Evolutionary conservation across 2,888 invertebrate genomes (phyloP).

Genomic region (Apotomis capreana): DNA sequence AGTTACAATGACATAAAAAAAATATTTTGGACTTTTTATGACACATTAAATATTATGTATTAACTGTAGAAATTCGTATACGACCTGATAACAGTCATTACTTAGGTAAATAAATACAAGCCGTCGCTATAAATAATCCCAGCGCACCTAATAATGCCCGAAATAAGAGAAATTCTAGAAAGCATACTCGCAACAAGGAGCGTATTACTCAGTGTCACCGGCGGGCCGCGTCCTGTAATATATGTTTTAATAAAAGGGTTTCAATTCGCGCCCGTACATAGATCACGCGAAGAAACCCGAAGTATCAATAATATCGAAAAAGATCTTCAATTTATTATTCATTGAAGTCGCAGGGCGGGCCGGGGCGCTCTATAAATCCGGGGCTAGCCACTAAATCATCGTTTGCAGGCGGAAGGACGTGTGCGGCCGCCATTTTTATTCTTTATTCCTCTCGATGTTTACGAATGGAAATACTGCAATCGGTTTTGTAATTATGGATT

Average conservation of each 20-base stretch:
- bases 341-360: conserved; percentile 73
- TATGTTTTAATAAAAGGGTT: conserved; percentile 84
- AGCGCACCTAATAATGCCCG: conserved; percentile 70
- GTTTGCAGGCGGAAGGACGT: conserved; percentile 67
- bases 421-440: conserved; percentile 65
- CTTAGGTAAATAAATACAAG: conserved; percentile 46
- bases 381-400: conserved; percentile 78
- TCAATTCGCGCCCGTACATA: conserved; percentile 78
- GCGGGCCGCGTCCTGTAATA: conserved; percentile 78
- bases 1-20: too few species aligned
- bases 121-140: conserved; percentile 71
- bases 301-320: conserved; percentile 79
- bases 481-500: conserved; percentile 37
- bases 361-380: conserved; percentile 73
- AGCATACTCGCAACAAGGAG: conserved; percentile 78
- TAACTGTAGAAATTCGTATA: too few species aligned
- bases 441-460: conserved; percentile 60
- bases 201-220: conserved; percentile 80
- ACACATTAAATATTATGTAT: too few species aligned
- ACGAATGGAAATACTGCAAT: conserved; percentile 61
- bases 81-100: neutral
- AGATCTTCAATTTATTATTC: conserved; percentile 81
- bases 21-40: too few species aligned
- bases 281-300: conserved; percentile 72
- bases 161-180: conserved; percentile 69